Percentiles rank a stretch among this genome's conserved stretches.
phyloP scores from a whole-genome alignment of 2,888 invertebrate genomes.

The Archaeoteleia sp. region DNA sequence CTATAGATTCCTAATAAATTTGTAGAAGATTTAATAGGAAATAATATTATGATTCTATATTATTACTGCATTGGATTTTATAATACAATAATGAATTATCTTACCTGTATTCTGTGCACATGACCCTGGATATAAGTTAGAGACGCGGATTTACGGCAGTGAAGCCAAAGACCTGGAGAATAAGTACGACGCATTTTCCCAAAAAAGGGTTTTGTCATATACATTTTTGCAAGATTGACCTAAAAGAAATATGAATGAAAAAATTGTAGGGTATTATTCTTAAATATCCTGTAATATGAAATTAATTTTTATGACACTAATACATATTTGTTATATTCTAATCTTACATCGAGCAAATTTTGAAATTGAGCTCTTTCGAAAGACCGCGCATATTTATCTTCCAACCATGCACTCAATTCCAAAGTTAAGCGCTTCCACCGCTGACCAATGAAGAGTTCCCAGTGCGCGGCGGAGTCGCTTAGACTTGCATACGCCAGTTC shows the following conservation, averaged over 20 bases:
- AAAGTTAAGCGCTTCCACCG: conserved; percentile 87
- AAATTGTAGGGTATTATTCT: not conserved
- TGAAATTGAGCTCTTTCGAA: conserved; percentile 84
- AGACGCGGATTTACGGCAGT: conserved; percentile 82
- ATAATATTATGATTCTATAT: not conserved
- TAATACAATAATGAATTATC: not conserved
- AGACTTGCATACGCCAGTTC: conserved; percentile 84
- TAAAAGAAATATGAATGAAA: conserved; percentile 67
- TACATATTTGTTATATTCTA: too few relatives aligned
- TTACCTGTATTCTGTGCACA: conserved; percentile 80
- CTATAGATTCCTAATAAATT: not conserved
- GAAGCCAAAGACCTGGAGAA: conserved; percentile 84
- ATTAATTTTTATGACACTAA: too few relatives aligned
- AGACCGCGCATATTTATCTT: conserved; percentile 84
- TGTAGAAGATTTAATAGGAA: not conserved
- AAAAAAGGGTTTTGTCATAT: conserved; percentile 90
- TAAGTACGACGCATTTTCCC: conserved; percentile 85
- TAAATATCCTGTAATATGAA: too few relatives aligned
- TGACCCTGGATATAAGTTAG: conserved; percentile 82
- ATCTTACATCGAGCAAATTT: conserved; percentile 81
- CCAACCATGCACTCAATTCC: conserved; percentile 87
- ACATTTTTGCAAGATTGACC: conserved; percentile 89
- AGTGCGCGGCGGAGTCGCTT: conserved; percentile 83
- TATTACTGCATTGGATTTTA: not conserved
- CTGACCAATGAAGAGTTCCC: conserved; percentile 88